Evolutionary conservation across 2,888 invertebrate genomes (phyloP).

Genomic region (Boloria selene): DNA sequence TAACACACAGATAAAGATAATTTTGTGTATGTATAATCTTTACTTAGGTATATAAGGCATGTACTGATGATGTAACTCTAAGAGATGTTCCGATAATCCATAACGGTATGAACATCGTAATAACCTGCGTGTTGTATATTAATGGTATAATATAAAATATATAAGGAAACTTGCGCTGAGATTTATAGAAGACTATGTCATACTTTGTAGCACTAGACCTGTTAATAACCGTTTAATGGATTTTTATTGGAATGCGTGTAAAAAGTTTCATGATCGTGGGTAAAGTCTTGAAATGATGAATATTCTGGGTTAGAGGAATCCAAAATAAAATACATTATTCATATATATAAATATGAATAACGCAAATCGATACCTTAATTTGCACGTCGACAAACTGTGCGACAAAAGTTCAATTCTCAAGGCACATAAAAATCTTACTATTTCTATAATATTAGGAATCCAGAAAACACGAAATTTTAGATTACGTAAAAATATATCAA

Average conservation of each 20-base stretch:
- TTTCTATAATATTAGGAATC: no score
- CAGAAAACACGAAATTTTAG: no score
- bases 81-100: conserved; percentile 14
- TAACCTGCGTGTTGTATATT: conserved; percentile 36
- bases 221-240: conserved; percentile 34
- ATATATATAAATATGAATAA: no score
- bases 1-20: no score
- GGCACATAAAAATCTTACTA: no score
- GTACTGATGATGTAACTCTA: conserved; percentile 11
- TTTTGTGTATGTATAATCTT: no score
- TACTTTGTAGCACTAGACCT: conserved; percentile 16
- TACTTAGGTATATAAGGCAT: background rate
- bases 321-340: no score
- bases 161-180: conserved; percentile 41
- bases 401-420: no score
- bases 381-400: no score
- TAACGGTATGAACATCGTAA: conserved; percentile 29
- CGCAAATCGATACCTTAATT: no score
- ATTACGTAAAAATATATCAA: no score
- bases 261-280: conserved; percentile 25
- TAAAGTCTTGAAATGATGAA: conserved; percentile 15
- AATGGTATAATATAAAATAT: conserved; percentile 35
- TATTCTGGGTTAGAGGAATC: conserved; percentile 6
- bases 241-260: conserved; percentile 26
- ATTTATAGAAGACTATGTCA: conserved; percentile 38